phyloP scores from a whole-genome alignment of 2,113 vertebrate genomes.

The Rousettus leschenaultii region DNA sequence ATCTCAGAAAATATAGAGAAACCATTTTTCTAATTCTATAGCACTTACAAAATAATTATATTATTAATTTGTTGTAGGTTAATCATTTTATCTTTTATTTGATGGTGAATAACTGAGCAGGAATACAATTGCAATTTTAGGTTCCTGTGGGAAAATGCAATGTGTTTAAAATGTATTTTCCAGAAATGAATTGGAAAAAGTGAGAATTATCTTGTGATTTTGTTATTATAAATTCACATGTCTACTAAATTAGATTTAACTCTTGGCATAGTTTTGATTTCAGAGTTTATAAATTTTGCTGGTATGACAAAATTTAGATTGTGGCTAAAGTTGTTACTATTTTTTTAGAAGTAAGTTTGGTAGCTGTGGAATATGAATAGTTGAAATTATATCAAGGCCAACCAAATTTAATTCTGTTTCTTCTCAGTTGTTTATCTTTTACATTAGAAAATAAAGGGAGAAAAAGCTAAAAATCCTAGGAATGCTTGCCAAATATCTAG shows the following conservation, averaged over 20 bases:
- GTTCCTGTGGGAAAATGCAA: conserved; percentile 40
- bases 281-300: neutral
- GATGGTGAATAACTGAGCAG: neutral
- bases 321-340: neutral
- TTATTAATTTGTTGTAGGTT: neutral
- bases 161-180: conserved; percentile 56
- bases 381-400: neutral
- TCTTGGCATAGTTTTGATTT: conserved; percentile 28
- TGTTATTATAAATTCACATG: conserved; percentile 25
- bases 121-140: neutral
- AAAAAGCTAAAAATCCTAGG: neutral
- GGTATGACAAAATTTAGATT: conserved; percentile 26
- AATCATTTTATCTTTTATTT: conserved; percentile 27
- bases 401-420: conserved; percentile 30
- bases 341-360: conserved; percentile 3
- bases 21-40: neutral
- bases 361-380: neutral
- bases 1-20: neutral
- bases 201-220: neutral
- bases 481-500: neutral
- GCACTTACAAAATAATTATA: conserved; percentile 1
- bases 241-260: neutral
- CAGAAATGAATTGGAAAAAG: conserved; percentile 6
- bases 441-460: conserved; percentile 24
- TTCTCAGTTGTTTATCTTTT: conserved; percentile 40